Conservation (phyloP, 2,113 vertebrate species). For the Chiloscyllium plagiosum region DNA sequence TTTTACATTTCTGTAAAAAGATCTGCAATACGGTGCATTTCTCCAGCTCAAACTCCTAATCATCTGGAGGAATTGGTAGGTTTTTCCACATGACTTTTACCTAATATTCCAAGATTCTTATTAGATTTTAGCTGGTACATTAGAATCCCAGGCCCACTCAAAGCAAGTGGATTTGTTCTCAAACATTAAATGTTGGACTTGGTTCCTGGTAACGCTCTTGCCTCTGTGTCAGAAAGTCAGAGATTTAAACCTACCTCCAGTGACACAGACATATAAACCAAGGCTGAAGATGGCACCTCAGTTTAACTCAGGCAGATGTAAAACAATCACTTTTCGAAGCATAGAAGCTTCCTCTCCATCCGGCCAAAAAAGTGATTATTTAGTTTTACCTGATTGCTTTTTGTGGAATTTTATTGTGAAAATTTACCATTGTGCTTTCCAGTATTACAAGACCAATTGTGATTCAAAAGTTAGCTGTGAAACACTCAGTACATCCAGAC, state of each 20-base stretch:
- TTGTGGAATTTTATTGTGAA: not conserved
- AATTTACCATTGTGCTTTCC: not conserved
- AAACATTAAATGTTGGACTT: not conserved
- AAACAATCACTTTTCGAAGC: not conserved
- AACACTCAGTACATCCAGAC: not conserved
- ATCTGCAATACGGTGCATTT: not conserved
- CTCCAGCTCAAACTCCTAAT: not conserved
- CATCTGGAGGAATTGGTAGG: not conserved
- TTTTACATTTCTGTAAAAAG: not conserved
- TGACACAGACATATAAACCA: not conserved
- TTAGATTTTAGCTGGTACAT: not conserved
- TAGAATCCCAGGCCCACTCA: not conserved
- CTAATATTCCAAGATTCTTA: not conserved
- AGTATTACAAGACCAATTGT: not conserved
- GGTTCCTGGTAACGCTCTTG: not conserved
- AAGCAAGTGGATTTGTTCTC: not conserved
- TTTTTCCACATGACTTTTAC: not conserved
- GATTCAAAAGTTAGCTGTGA: not conserved
- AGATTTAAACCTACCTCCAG: not conserved
- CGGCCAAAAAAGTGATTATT: not conserved
- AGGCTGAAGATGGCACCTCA: not conserved
- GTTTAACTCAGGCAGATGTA: not conserved
- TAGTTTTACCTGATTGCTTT: not conserved
- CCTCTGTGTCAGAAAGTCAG: not conserved
- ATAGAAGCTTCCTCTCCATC: not conserved